Base-by-base conservation (phyloP, 2,888 invertebrate genomes). In the Proisotoma minuta region DNA sequence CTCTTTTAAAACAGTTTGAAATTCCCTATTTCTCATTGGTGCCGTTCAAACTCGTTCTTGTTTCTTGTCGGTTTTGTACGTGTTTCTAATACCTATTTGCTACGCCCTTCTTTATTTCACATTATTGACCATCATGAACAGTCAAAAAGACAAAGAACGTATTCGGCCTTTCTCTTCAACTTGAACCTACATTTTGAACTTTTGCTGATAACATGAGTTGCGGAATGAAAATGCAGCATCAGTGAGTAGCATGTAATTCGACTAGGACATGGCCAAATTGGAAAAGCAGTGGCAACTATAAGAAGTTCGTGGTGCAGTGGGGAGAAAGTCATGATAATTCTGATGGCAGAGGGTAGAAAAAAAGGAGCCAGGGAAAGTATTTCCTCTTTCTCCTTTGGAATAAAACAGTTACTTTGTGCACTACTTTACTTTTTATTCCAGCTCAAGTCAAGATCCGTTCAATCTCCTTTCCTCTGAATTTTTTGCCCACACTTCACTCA, bases 381-480 rank as follows among this genome's bases (percentile, higher is more conserved):
- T 54, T 54, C 54, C 54, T 39, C 3, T 15, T 8, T 8, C 20
- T 15, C 39, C 39, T 39, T 54, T 18, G n/a, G 47, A 10, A 5
- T 23, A 34, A 12, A 34, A 34, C n/a, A 20, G 23, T 24, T 24
- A 5, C 23, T 50, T 4, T 5, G 23, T 20, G 50, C n/a, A 54
- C 54, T 23, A 34, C 54, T 54, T 54, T 34, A 10, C 8, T 15
- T 34, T 15, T 34, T 15, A 34, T 15, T 34, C 15, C 15, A 8
- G 8, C 34, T 15, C 34, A 15, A 54, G 24, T 34, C 54, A 12
- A 54, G 26, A 54, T 28, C 39, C 54, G 54, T 39, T 54, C 54
- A 54, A 54, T 54, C 54, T 54, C 54, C 20, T 39, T 27, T 26
- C 54, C 52, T 34, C n/a, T 54, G 24, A 18, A 20, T 54, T 54